Percentiles rank a stretch among this genome's conserved stretches.
phyloP scores from a whole-genome alignment of 2,888 invertebrate genomes.

The Acanthoscelides obtectus region DNA sequence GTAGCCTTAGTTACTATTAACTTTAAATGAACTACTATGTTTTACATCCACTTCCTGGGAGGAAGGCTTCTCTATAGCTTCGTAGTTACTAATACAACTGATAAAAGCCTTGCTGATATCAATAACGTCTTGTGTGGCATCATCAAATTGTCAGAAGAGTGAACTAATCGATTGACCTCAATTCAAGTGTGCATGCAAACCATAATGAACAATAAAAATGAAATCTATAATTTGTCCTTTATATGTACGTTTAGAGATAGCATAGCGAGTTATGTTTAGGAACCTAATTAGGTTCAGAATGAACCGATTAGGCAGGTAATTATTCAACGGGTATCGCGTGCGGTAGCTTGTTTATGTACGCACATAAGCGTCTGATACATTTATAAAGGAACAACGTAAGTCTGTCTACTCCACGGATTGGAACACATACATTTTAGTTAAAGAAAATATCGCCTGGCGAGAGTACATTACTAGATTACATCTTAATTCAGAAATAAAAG shows the following conservation, averaged over 20 bases:
- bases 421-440: neutral
- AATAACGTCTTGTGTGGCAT: no score
- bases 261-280: neutral
- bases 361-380: neutral
- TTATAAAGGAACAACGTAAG: neutral
- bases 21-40: no score
- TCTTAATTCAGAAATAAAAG: neutral
- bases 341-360: neutral
- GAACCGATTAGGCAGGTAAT: neutral
- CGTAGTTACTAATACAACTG: no score
- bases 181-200: neutral
- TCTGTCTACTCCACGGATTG: neutral
- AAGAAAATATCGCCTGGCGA: neutral
- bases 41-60: no score
- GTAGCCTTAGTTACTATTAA: no score
- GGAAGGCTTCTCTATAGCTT: no score
- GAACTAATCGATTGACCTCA: neutral
- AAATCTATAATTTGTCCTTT: neutral
- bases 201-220: neutral
- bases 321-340: neutral
- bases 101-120: no score
- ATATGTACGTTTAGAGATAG: neutral
- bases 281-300: neutral
- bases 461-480: neutral
- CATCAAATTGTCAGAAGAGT: no score